Conservation (phyloP, 1,140 invertebrate species). For the Bemisia tabaci region DNA sequence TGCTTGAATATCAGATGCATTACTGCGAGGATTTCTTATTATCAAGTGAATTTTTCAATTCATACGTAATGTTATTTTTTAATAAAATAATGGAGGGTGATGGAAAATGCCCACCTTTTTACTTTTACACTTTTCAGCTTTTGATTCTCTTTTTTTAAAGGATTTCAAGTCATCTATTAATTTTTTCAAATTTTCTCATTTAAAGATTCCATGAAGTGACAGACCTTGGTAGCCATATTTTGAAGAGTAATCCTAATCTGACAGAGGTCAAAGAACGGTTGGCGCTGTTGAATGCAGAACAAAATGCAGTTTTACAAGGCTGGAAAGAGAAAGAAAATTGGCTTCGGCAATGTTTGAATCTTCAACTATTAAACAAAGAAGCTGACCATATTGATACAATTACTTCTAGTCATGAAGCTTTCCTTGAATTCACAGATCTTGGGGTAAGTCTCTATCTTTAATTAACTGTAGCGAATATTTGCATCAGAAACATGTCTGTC, state of each 20-base stretch:
- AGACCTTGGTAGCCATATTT: constrained; percentile 55
- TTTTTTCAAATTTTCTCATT: too few species aligned
- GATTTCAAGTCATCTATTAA: too few species aligned
- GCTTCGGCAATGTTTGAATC: constrained; percentile 68
- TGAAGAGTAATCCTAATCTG: constrained; percentile 51
- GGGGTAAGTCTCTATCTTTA: constrained; percentile 50
- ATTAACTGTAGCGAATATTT: constrained; percentile 2
- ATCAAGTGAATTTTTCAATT: too few species aligned
- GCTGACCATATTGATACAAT: constrained; percentile 94
- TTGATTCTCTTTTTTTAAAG: too few species aligned
- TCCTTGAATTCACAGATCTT: constrained; percentile 75
- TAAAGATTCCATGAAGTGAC: constrained; percentile 60
- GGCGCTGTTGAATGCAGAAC: constrained; percentile 57
- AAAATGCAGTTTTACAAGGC: constrained; percentile 54
- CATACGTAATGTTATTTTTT: too few species aligned
- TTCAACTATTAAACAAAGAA: constrained; percentile 87
- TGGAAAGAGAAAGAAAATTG: constrained; percentile 73
- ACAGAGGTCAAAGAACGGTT: constrained; percentile 56
- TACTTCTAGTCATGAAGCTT: constrained; percentile 84
- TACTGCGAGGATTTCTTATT: too few species aligned
- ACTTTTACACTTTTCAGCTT: too few species aligned
- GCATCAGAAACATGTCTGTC: too few species aligned
- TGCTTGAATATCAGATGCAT: too few species aligned
- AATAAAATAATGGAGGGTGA: too few species aligned
- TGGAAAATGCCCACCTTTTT: too few species aligned